These are phyloP conservation scores for Siniperca scherzeri DNA, from an alignment of 2,797 vertebrate genomes.

Conservation along the genomic window DNA sequence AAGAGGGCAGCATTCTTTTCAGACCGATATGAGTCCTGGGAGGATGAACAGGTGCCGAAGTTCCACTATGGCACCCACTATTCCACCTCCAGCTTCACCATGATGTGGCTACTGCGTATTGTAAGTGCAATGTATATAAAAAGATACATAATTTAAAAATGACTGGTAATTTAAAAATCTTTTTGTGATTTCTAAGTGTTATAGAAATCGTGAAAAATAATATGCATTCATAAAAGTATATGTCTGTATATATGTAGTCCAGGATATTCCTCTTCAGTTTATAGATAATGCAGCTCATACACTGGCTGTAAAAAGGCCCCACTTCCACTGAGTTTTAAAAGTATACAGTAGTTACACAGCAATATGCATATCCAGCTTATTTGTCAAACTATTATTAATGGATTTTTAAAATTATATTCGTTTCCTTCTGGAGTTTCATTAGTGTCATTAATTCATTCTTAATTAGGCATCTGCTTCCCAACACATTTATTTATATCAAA, in stretches of 20 bases:
- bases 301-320: constrained; percentile 1
- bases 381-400: constrained; percentile 5
- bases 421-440: constrained; percentile 41
- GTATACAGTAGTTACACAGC: neutral
- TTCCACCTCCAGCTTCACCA: constrained; percentile 96
- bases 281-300: neutral
- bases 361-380: neutral
- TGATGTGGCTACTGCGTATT: constrained; percentile 95
- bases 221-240: neutral
- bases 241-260: neutral
- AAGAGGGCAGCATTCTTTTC: constrained; percentile 97
- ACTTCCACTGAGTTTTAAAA: neutral
- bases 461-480: constrained; percentile 46
- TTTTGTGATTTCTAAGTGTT: neutral
- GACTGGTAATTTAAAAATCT: no score
- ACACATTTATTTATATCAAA: constrained; percentile 54
- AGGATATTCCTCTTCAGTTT: neutral
- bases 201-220: neutral
- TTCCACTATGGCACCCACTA: constrained; percentile 99
- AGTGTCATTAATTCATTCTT: constrained; percentile 59
- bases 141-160: neutral
- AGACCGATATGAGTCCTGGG: constrained; percentile 95
- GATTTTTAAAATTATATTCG: constrained; percentile 14
- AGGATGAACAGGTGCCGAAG: constrained; percentile 97
- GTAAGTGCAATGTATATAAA: constrained; percentile 84